Percentiles rank a stretch among this genome's conserved stretches.
Conservation (phyloP, 2,797 vertebrate species). For the Alectoris magna region DNA sequence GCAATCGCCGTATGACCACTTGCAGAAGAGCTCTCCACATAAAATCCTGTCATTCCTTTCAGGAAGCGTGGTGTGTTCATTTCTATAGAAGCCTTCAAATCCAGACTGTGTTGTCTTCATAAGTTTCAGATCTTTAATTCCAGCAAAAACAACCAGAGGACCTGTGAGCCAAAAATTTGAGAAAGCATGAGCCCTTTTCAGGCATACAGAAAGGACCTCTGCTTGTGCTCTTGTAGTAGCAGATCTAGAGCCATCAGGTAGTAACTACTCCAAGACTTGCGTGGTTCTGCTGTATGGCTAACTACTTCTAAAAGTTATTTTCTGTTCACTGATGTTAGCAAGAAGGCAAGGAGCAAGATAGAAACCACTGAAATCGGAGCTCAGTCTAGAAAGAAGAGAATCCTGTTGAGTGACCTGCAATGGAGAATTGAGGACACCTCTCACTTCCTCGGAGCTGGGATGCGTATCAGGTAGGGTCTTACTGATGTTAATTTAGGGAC, state of each 20-base stretch:
- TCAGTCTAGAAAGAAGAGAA: neutral
- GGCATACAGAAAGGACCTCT: neutral
- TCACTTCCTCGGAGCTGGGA: neutral
- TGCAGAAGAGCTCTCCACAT: conserved; percentile 89
- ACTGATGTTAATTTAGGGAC: neutral
- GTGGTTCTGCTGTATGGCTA: neutral
- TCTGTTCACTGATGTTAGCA: neutral
- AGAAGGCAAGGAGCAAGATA: neutral
- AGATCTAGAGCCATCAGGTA: neutral
- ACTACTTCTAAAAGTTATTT: neutral
- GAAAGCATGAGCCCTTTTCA: neutral
- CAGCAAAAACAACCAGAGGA: conserved; percentile 86
- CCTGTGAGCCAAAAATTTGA: conserved; percentile 73
- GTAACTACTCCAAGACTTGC: neutral
- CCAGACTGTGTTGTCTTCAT: conserved; percentile 96
- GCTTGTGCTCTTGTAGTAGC: neutral
- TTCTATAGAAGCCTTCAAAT: conserved; percentile 90
- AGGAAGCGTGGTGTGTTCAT: conserved; percentile 91
- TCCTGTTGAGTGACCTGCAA: neutral
- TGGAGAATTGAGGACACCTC: neutral
- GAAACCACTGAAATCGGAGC: neutral
- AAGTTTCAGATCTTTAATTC: conserved; percentile 91
- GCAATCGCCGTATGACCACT: conserved; percentile 87
- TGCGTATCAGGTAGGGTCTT: accelerated
- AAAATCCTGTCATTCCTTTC: conserved; percentile 91